Percentiles rank a stretch among this genome's conserved stretches.
These are phyloP conservation scores for Danio albolineatus DNA, from an alignment of 2,797 vertebrate genomes.

Conservation along the genomic window DNA sequence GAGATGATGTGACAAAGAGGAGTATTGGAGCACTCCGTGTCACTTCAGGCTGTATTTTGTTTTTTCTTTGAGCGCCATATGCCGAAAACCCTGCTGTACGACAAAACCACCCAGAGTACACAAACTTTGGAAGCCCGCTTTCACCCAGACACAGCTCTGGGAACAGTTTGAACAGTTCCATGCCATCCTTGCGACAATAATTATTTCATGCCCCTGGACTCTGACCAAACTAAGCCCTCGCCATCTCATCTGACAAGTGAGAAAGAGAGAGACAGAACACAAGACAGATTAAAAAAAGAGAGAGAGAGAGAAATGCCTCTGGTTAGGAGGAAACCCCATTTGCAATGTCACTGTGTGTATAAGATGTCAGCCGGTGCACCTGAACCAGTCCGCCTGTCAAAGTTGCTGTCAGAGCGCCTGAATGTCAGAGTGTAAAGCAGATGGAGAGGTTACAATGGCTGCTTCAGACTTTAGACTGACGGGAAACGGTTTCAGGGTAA, in stretches of 20 bases:
- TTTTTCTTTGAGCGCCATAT: slow-evolving; percentile 45
- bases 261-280: slow-evolving; percentile 32
- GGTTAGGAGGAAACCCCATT: slow-evolving; percentile 44
- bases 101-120: slow-evolving; percentile 41
- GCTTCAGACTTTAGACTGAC: slow-evolving; percentile 40
- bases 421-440: slow-evolving; percentile 32
- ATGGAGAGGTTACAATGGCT: slow-evolving; percentile 51
- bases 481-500: slow-evolving; percentile 54
- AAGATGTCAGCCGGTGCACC: slow-evolving; percentile 49
- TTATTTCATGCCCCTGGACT: slow-evolving; percentile 43
- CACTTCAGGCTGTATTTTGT: slow-evolving; percentile 38
- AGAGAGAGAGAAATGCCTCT: slow-evolving; percentile 40
- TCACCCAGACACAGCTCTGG: slow-evolving; percentile 12
- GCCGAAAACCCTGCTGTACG: slow-evolving; percentile 13
- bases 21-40: slow-evolving; percentile 16
- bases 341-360: slow-evolving; percentile 53
- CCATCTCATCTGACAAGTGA: slow-evolving; percentile 56
- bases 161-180: slow-evolving; percentile 26
- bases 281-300: slow-evolving; percentile 28
- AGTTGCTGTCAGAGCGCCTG: slow-evolving; percentile 42
- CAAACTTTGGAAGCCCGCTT: slow-evolving; percentile 46
- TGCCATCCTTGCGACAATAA: slow-evolving; percentile 39
- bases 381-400: slow-evolving; percentile 31
- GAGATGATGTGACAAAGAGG: slow-evolving; percentile 28
- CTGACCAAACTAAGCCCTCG: slow-evolving; percentile 45